Evolutionary conservation across 2,888 invertebrate genomes (phyloP).

Genomic region (Stegophylla sp.): DNA sequence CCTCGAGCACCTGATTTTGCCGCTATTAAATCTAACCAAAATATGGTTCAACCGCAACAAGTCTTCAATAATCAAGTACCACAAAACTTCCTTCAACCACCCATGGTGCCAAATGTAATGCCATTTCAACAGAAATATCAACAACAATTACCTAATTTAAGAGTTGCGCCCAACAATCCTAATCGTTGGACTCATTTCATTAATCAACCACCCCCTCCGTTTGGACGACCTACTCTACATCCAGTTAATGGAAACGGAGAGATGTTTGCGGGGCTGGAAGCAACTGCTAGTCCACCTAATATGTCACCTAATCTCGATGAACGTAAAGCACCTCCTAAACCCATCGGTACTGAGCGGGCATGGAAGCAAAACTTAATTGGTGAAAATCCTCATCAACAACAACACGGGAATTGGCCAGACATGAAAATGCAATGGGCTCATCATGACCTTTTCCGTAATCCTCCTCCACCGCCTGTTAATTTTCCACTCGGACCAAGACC

Average conservation of each 20-base stretch:
- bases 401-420: constrained; percentile 47
- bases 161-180: constrained; percentile 48
- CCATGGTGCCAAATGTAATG: constrained; percentile 58
- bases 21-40: constrained; percentile 63
- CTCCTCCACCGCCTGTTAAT: constrained; percentile 56
- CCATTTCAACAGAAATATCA: constrained; percentile 57
- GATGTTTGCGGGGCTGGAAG: constrained; percentile 66
- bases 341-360: constrained; percentile 84
- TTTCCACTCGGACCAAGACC: constrained; percentile 51
- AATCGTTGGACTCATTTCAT: constrained; percentile 57
- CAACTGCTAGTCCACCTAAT: constrained; percentile 53
- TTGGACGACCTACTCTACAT: constrained; percentile 50
- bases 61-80: constrained; percentile 58
- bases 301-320: constrained; percentile 65
- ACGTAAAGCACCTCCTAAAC: constrained; percentile 71
- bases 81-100: constrained; percentile 60
- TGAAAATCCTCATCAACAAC: constrained; percentile 51
- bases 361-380: constrained; percentile 65
- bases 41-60: constrained; percentile 60
- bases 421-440: constrained; percentile 58
- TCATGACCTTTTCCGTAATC: constrained; percentile 56
- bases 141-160: constrained; percentile 55
- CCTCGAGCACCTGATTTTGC: constrained; percentile 82
- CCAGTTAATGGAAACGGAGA: constrained; percentile 63
- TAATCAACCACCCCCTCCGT: constrained; percentile 53